Evolutionary conservation across 2,113 vertebrate species (phyloP).

Genomic region (Micronycteris hirsuta): DNA sequence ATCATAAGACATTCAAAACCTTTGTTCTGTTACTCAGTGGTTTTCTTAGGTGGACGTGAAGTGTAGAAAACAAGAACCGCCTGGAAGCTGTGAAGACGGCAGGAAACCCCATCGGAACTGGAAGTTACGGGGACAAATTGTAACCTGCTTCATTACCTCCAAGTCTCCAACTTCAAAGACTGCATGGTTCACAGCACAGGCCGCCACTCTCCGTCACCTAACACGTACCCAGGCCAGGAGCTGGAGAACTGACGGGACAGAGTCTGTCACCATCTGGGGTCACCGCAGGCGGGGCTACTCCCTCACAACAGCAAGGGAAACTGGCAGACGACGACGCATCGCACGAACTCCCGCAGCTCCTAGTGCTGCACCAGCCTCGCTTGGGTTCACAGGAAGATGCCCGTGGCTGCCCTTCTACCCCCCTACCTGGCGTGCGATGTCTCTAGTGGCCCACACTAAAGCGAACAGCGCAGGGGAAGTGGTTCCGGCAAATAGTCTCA

Average conservation of each 20-base stretch:
- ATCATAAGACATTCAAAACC: neutral
- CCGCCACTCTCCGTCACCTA: neutral
- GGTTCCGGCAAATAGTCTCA: neutral
- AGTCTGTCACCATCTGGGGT: neutral
- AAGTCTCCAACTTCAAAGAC: neutral
- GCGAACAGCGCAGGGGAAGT: neutral
- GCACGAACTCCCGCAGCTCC: neutral
- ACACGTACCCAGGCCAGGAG: neutral
- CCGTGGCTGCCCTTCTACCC: too few relatives aligned
- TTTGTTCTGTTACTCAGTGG: neutral
- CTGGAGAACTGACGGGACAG: neutral
- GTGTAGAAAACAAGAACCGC: neutral
- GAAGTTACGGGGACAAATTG: neutral
- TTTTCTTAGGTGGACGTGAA: neutral
- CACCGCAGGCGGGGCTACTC: too few relatives aligned
- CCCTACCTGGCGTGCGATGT: neutral
- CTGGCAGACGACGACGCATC: neutral
- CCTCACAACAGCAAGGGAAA: neutral
- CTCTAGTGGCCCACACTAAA: neutral
- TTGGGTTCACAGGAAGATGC: accelerated
- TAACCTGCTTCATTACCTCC: neutral
- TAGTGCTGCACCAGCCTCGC: neutral
- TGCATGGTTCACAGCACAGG: neutral
- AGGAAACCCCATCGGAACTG: neutral
- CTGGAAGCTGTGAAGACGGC: neutral